These are phyloP conservation scores for Nineta flava DNA, from an alignment of 2,888 invertebrate genomes.

Conservation along the genomic window DNA sequence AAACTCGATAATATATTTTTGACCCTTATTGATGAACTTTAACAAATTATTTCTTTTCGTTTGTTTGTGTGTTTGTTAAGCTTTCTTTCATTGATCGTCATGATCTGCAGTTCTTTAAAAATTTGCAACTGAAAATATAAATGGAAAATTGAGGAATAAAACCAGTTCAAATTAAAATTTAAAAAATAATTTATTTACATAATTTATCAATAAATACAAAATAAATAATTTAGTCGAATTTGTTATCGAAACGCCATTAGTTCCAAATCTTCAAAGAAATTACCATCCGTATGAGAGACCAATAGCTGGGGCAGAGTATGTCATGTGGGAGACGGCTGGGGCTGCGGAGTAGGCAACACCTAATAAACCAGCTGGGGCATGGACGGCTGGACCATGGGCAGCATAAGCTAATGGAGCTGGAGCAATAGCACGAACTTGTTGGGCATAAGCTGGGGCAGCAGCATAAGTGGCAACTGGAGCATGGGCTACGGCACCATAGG, in stretches of 20 bases:
- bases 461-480: conserved; percentile 4
- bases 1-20: too few relatives aligned
- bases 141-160: too few relatives aligned
- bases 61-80: too few relatives aligned
- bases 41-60: too few relatives aligned
- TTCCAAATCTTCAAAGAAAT: background rate
- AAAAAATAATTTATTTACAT: background rate
- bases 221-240: background rate
- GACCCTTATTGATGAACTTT: too few relatives aligned
- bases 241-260: background rate
- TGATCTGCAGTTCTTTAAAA: too few relatives aligned
- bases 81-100: too few relatives aligned
- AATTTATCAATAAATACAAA: background rate
- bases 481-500: conserved; percentile 1
- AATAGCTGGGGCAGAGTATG: conserved; percentile 24
- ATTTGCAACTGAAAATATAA: too few relatives aligned
- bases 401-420: too few relatives aligned
- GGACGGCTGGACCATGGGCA: conserved; percentile 14
- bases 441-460: background rate
- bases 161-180: too few relatives aligned
- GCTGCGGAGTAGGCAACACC: conserved; percentile 40
- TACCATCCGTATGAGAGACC: conserved; percentile 12
- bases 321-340: conserved; percentile 40
- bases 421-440: too few relatives aligned
- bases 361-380: conserved; percentile 27